Percentiles rank a stretch among this genome's conserved stretches.
These are phyloP conservation scores for Polypterus bichir DNA, from an alignment of 2,113 vertebrate species.

Conservation along the genomic window DNA sequence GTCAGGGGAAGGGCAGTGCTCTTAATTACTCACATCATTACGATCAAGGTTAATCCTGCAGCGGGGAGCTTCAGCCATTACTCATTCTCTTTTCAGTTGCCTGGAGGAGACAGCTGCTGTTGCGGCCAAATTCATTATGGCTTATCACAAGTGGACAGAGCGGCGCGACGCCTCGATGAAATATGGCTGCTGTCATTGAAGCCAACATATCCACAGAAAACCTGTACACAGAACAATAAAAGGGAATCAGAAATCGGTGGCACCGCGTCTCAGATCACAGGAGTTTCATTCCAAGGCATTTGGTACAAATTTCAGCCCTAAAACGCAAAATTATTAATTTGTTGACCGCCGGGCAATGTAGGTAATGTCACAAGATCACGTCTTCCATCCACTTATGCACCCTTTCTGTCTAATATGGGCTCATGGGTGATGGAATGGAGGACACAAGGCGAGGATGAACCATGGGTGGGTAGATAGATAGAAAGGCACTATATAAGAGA, in stretches of 20 bases:
- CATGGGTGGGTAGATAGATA: no score
- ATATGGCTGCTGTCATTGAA: slow-evolving; percentile 76
- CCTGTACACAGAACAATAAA: slow-evolving; percentile 19
- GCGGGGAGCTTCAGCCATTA: slow-evolving; percentile 58
- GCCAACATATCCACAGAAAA: slow-evolving; percentile 21
- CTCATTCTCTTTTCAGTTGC: slow-evolving; percentile 56
- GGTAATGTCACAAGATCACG: no score
- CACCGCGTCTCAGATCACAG: no score
- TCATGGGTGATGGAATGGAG: no score
- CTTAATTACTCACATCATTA: slow-evolving; percentile 91
- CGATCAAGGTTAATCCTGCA: slow-evolving; percentile 80
- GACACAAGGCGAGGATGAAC: no score
- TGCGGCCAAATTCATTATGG: slow-evolving; percentile 77
- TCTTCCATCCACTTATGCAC: no score
- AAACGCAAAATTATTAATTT: no score
- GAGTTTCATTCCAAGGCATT: no score
- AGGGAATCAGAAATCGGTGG: neutral
- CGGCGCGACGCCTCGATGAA: slow-evolving; percentile 52
- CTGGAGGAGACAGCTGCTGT: slow-evolving; percentile 52
- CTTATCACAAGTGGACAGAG: slow-evolving; percentile 82
- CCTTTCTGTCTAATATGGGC: no score
- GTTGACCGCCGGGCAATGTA: no score
- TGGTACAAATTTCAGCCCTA: no score
- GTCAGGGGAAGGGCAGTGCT: slow-evolving; percentile 61
- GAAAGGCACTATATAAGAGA: no score